phyloP scores from a whole-genome alignment of 2,888 invertebrate genomes.

The Criorhina ranunculi region DNA sequence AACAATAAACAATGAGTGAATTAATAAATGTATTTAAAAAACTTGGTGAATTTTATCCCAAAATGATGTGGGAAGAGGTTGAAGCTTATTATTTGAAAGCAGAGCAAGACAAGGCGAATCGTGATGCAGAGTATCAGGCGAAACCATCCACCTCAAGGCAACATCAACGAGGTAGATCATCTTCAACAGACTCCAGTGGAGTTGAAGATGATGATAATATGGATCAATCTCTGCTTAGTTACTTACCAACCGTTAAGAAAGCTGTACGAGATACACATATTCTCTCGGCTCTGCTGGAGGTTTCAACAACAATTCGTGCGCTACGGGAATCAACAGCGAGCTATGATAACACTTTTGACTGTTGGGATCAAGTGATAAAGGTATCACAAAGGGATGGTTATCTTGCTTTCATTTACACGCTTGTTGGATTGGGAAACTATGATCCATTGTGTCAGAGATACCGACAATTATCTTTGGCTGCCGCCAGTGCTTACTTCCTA shows the following conservation, averaged over 20 bases:
- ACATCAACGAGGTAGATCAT: not conserved
- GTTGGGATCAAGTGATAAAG: slow-evolving; percentile 82
- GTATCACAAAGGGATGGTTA: slow-evolving; percentile 80
- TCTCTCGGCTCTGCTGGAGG: slow-evolving; percentile 80
- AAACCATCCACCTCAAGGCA: not conserved
- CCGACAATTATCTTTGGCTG: slow-evolving; percentile 80
- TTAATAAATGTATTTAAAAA: slow-evolving; percentile 80
- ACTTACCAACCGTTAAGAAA: slow-evolving; percentile 78
- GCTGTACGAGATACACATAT: slow-evolving; percentile 77
- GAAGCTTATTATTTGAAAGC: slow-evolving; percentile 78
- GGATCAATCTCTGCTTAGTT: not conserved
- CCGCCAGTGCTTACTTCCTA: slow-evolving; percentile 81
- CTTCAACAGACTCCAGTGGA: slow-evolving; percentile 7
- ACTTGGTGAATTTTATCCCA: slow-evolving; percentile 79
- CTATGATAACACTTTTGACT: slow-evolving; percentile 81
- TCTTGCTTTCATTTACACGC: slow-evolving; percentile 81
- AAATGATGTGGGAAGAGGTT: slow-evolving; percentile 80
- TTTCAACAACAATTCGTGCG: slow-evolving; percentile 80
- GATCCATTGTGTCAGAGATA: slow-evolving; percentile 78
- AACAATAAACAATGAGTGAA: slow-evolving; percentile 79
- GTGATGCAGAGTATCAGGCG: not conserved
- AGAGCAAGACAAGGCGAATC: slow-evolving; percentile 13
- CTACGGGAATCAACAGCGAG: slow-evolving; percentile 79
- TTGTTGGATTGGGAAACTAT: slow-evolving; percentile 79
- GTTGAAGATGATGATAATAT: slow-evolving; percentile 25